Base-by-base conservation (phyloP, 2,888 invertebrate genomes). In the Trichacis sp. region DNA sequence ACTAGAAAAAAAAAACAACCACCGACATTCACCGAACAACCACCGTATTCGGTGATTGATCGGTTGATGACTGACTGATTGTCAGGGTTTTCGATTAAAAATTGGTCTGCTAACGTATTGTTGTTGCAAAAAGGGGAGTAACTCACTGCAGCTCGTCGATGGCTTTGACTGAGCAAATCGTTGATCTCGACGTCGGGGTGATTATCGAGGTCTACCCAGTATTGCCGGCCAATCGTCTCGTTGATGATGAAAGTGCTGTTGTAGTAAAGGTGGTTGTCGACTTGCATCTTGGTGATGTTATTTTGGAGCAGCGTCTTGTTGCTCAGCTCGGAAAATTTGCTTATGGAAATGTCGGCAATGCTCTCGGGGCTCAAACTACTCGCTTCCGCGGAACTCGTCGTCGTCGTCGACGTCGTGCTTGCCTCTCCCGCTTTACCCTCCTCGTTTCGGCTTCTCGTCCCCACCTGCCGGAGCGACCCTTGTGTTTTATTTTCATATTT, bases 131-230 rank as follows among this genome's bases (percentile, higher is more conserved):
- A n/a, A n/a, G n/a, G n/a, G n/a, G 29, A 58, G 51, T 58, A 64
- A 87, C 90, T 89, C 85, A 94, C 95, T 73, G 93, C 93, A 53
- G 96, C 96, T 70, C 94, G 88, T 30, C 96, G 87, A 82, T 96
- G 93, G 0, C 95, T 93, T 74, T 91, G 88, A 61, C 95, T 95
- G 11, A 96, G 87, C 76, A 95, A 87, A 1, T 87, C 85, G 78
- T 94, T 93, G 1, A 89, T 84, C 52, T 88, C 88, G 0, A 89
- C 87, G 60, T 89, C 86, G 1, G 86, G 85, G 68, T 87, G 85
- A 64, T 87, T 82, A 24, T 87, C 87, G 78, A 94, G 87, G 75
- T 93, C 89, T 1, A 90, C 87, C 94, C 95, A 96, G 79, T 90
- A 90, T 42, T 87, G 85, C 36, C 88, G 86, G 50, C 91, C 91